These are phyloP conservation scores for Cephus runcator DNA, from an alignment of 2,888 invertebrate species.

Conservation along the genomic window DNA sequence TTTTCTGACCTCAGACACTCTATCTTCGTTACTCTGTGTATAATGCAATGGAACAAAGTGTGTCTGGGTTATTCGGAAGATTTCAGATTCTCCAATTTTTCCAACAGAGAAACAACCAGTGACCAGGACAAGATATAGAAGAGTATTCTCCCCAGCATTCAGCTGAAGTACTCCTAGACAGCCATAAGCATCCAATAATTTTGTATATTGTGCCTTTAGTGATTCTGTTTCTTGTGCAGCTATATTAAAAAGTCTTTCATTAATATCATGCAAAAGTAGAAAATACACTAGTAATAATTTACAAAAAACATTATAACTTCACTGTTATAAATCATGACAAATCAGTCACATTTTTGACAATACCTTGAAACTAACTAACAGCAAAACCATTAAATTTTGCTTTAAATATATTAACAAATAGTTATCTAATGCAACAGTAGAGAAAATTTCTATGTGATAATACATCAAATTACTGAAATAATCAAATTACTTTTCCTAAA, in stretches of 20 bases:
- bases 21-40: slow-evolving; percentile 72
- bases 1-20: slow-evolving; percentile 78
- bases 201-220: slow-evolving; percentile 88
- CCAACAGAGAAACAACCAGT: slow-evolving; percentile 97
- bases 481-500: background rate
- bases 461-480: background rate
- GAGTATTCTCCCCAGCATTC: slow-evolving; percentile 84
- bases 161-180: slow-evolving; percentile 93
- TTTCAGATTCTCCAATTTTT: slow-evolving; percentile 93
- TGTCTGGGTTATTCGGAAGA: slow-evolving; percentile 94
- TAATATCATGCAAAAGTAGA: background rate
- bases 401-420: background rate
- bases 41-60: slow-evolving; percentile 89
- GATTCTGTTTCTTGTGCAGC: slow-evolving; percentile 90
- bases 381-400: background rate
- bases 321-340: background rate
- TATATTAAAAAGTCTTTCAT: slow-evolving; percentile 36
- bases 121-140: slow-evolving; percentile 91
- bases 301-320: background rate
- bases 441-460: background rate
- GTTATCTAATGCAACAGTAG: background rate
- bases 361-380: background rate
- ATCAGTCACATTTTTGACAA: background rate
- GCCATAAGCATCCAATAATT: slow-evolving; percentile 94
- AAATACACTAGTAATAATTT: slow-evolving; percentile 3